Evolutionary conservation across 2,888 invertebrate species (phyloP).

Genomic region (Sinotaia quadrata): DNA sequence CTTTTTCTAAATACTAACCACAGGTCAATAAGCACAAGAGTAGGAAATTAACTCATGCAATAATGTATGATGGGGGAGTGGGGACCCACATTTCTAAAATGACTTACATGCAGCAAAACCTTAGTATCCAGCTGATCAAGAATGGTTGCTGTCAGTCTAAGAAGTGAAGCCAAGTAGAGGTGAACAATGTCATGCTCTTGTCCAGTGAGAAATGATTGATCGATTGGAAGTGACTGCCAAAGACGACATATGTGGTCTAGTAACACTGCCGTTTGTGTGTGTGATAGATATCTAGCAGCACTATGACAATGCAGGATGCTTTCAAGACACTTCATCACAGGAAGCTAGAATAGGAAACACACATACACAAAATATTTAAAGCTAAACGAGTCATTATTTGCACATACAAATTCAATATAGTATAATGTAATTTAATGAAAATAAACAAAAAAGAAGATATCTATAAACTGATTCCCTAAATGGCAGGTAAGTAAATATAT

Average conservation of each 20-base stretch:
- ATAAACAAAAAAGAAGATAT: no score
- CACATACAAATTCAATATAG: no score
- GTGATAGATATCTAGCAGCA: constrained; percentile 18
- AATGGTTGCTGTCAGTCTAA: constrained; percentile 38
- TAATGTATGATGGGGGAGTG: no score
- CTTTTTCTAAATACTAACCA: no score
- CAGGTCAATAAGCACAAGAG: no score
- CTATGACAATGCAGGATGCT: constrained; percentile 17
- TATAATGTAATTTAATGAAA: no score
- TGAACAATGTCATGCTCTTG: constrained; percentile 5
- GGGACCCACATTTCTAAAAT: no score
- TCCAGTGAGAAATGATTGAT: not conserved
- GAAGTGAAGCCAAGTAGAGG: constrained; percentile 39
- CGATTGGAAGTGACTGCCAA: constrained; percentile 23
- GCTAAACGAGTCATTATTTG: no score
- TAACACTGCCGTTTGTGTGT: constrained; percentile 24
- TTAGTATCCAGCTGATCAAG: constrained; percentile 38
- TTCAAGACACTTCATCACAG: constrained; percentile 33
- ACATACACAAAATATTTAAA: not conserved
- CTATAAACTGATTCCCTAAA: no score
- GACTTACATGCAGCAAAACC: constrained; percentile 47
- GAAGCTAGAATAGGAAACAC: constrained; percentile 31
- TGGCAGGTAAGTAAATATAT: no score
- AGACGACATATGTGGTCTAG: constrained; percentile 28
- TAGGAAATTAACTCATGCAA: no score